Percentiles rank a stretch among this genome's conserved stretches.
phyloP scores from a whole-genome alignment of 2,113 vertebrate species.

The Bos taurus region DNA sequence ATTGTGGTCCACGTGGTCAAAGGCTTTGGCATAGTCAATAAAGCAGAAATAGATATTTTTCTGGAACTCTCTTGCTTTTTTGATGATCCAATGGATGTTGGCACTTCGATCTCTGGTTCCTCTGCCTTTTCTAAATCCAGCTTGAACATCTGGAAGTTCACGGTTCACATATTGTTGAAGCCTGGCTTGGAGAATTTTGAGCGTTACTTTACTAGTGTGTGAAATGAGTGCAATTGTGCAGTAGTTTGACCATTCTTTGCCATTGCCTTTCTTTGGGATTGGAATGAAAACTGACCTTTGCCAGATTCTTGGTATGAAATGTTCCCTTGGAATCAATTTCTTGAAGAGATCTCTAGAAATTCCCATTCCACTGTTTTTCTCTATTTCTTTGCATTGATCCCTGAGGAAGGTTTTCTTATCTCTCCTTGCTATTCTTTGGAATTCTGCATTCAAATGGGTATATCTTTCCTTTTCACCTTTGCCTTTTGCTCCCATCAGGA shows the following conservation, averaged over 20 bases:
- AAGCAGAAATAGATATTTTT: background rate
- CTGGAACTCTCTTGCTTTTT: background rate
- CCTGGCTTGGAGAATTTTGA: background rate
- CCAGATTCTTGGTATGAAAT: background rate
- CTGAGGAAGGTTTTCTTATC: background rate
- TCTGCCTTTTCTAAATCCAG: background rate
- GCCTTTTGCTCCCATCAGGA: background rate
- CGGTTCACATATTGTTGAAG: fast-evolving
- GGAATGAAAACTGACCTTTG: background rate
- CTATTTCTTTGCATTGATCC: background rate
- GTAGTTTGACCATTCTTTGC: background rate
- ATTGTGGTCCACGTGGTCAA: background rate
- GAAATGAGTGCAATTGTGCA: background rate
- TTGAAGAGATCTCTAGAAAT: background rate
- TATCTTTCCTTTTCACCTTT: background rate
- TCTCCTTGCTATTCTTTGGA: background rate
- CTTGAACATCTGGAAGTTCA: background rate
- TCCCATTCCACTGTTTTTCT: background rate
- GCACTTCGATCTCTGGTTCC: background rate
- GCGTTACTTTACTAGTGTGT: background rate
- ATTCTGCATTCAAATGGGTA: background rate
- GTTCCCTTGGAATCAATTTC: background rate
- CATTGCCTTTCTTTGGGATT: background rate
- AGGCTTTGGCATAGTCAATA: background rate
- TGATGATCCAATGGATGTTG: background rate